Conservation (phyloP, 2,888 invertebrate genomes). For the Sepiola atlantica region DNA sequence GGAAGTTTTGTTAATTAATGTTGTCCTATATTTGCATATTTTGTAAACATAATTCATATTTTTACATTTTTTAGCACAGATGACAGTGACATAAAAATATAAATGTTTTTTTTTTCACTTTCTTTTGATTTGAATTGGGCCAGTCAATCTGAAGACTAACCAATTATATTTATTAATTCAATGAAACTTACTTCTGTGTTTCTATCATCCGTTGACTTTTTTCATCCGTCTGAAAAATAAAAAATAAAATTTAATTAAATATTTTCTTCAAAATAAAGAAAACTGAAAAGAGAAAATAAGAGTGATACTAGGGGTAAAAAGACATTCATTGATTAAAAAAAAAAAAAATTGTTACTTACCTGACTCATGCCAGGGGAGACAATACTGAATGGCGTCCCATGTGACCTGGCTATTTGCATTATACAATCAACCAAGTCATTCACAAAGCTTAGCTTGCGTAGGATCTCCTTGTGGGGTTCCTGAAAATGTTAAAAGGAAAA, state of each 20-base stretch:
- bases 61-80: too few species aligned
- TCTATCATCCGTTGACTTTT: constrained; percentile 14
- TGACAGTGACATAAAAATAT: too few species aligned
- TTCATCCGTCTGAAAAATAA: constrained; percentile 34
- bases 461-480: constrained; percentile 95
- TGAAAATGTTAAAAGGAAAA: constrained; percentile 72
- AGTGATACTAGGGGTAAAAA: not conserved
- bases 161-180: too few species aligned
- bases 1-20: too few species aligned
- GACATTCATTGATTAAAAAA: not conserved
- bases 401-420: constrained; percentile 81
- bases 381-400: constrained; percentile 73
- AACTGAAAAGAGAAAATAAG: not conserved
- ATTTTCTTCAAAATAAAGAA: not conserved
- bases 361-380: constrained; percentile 10
- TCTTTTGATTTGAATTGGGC: too few species aligned
- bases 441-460: constrained; percentile 97
- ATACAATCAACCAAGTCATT: constrained; percentile 95
- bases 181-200: constrained; percentile 37
- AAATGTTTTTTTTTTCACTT: too few species aligned
- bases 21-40: too few species aligned
- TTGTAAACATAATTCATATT: too few species aligned
- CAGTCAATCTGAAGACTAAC: too few species aligned
- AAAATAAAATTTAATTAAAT: not conserved
- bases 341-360: not conserved